Evolutionary conservation across 2,797 vertebrate species (phyloP).

Genomic region (Dallia pectoralis): DNA sequence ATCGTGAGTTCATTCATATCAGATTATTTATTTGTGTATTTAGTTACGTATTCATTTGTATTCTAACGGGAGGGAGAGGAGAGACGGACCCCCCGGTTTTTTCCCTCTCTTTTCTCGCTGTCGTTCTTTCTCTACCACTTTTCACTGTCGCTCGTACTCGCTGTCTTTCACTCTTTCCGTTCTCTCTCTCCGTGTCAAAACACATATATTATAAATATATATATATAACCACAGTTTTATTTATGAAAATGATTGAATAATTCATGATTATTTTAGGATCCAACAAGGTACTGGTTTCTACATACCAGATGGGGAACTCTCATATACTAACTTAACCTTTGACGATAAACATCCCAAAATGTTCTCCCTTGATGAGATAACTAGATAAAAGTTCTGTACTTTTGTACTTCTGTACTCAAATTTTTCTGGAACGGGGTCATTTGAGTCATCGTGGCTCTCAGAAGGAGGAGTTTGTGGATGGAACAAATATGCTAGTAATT

Average conservation of each 20-base stretch:
- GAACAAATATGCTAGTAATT: background rate
- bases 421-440: conserved; percentile 17
- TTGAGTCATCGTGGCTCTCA: background rate
- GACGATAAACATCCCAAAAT: background rate
- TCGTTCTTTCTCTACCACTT: background rate
- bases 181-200: background rate
- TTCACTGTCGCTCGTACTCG: conserved; percentile 21
- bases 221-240: background rate
- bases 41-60: conserved; percentile 5
- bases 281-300: background rate
- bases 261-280: conserved; percentile 15
- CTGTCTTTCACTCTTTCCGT: background rate
- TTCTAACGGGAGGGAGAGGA: background rate
- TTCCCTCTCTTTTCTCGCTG: background rate
- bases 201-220: no score
- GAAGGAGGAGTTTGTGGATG: background rate
- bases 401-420: conserved; percentile 7
- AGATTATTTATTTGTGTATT: conserved; percentile 19
- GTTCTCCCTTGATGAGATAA: conserved; percentile 8
- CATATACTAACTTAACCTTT: background rate
- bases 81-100: background rate
- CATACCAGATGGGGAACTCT: background rate
- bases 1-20: conserved; percentile 41
- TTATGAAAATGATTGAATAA: background rate
- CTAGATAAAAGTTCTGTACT: background rate